phyloP scores from a whole-genome alignment of 2,888 invertebrate genomes.

The Creontiades dilutus region DNA sequence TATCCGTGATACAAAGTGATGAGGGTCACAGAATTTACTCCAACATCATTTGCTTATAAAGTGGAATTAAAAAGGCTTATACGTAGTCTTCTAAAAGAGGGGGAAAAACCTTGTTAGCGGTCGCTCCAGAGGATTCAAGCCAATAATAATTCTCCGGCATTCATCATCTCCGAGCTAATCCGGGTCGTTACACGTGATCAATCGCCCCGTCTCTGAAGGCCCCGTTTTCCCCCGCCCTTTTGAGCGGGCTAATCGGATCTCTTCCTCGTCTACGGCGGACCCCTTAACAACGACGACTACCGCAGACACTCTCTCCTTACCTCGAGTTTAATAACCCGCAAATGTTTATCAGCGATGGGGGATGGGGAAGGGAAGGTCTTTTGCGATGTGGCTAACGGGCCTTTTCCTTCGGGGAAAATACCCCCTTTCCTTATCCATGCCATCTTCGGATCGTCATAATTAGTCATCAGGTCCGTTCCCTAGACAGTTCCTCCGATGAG shows the following conservation, averaged over 20 bases:
- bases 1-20: not conserved
- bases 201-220: constrained; percentile 42
- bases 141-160: constrained; percentile 56
- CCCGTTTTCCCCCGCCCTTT: not conserved
- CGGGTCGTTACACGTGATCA: constrained; percentile 62
- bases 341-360: constrained; percentile 57
- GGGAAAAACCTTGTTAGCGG: constrained; percentile 52
- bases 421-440: not conserved
- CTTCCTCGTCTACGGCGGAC: not conserved
- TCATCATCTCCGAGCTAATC: constrained; percentile 57
- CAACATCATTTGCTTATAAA: constrained; percentile 13
- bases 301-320: not conserved
- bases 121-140: constrained; percentile 34
- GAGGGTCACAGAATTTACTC: constrained; percentile 29
- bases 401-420: not conserved
- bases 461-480: constrained; percentile 9
- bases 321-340: constrained; percentile 57
- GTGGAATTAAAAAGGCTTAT: constrained; percentile 50
- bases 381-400: constrained; percentile 25
- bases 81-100: constrained; percentile 21
- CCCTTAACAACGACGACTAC: not conserved
- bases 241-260: constrained; percentile 45
- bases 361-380: not conserved
- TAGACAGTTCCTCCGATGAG: not conserved
- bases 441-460: not conserved